These are phyloP conservation scores for Mactra quadrangularis DNA, from an alignment of 1,140 invertebrate species.

Conservation along the genomic window DNA sequence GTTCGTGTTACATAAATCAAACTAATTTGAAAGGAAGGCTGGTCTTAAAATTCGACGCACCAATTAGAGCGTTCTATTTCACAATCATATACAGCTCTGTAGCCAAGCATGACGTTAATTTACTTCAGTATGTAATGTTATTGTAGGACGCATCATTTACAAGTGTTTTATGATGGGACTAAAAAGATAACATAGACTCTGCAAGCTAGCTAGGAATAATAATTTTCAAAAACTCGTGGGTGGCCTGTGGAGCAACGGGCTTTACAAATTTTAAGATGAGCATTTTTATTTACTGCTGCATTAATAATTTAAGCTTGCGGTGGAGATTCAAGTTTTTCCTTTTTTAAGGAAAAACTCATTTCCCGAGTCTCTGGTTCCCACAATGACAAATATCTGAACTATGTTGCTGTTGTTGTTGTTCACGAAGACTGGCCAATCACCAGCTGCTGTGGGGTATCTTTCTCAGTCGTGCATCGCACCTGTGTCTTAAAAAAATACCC, in stretches of 20 bases:
- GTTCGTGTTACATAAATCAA: slow-evolving; percentile 51
- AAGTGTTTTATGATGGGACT: not conserved
- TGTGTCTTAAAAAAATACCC: no score
- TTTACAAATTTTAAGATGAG: not conserved
- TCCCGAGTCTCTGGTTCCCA: not conserved
- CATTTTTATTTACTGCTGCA: not conserved
- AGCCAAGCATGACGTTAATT: slow-evolving; percentile 10
- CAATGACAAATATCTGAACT: not conserved
- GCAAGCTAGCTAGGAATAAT: not conserved
- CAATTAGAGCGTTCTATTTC: slow-evolving; percentile 1
- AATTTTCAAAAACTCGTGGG: slow-evolving; percentile 4
- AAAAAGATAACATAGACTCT: slow-evolving; percentile 40
- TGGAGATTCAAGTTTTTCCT: no score
- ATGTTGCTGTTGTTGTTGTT: not conserved
- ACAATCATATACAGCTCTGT: not conserved
- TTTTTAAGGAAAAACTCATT: not conserved
- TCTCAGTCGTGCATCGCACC: no score
- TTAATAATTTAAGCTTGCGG: no score
- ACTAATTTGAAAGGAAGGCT: slow-evolving; percentile 52
- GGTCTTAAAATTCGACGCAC: not conserved
- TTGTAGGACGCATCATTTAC: slow-evolving; percentile 18
- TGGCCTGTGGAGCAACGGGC: not conserved
- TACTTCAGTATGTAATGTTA: slow-evolving; percentile 42
- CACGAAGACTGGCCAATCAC: not conserved
- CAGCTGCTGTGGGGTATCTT: no score